Evolutionary conservation across 2,113 vertebrate species (phyloP).

Genomic region (Brienomyrus longianalis): DNA sequence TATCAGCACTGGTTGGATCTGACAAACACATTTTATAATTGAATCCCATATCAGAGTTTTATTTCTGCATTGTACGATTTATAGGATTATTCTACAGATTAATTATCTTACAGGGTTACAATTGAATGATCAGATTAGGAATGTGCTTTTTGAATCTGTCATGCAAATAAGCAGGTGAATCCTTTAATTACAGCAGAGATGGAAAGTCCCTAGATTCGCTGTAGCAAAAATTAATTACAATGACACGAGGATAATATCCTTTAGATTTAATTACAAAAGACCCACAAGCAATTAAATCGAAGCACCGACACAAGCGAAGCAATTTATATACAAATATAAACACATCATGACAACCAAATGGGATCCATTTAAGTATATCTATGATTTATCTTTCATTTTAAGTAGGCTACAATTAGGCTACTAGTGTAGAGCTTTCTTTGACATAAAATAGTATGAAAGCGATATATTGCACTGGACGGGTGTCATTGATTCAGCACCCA

Average conservation of each 20-base stretch:
- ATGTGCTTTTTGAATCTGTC: not conserved
- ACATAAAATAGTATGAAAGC: not conserved
- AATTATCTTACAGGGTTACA: not conserved
- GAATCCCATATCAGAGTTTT: not conserved
- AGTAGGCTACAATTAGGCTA: not conserved
- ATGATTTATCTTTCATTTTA: not conserved
- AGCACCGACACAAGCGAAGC: not conserved
- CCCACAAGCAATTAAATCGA: conserved; percentile 29
- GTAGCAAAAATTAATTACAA: conserved; percentile 25
- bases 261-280: conserved; percentile 35
- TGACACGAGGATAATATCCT: conserved; percentile 28
- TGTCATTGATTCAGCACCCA: not conserved
- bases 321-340: not conserved
- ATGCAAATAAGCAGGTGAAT: not conserved
- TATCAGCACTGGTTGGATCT: not conserved
- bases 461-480: not conserved
- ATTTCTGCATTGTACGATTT: not conserved
- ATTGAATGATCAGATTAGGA: not conserved
- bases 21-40: not conserved
- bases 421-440: not conserved
- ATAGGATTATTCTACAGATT: not conserved
- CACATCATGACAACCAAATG: not conserved
- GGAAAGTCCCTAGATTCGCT: not conserved
- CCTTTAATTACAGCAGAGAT: not conserved
- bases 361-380: not conserved